Conservation (phyloP, 2,888 invertebrate species). For the Andrena fulva region DNA sequence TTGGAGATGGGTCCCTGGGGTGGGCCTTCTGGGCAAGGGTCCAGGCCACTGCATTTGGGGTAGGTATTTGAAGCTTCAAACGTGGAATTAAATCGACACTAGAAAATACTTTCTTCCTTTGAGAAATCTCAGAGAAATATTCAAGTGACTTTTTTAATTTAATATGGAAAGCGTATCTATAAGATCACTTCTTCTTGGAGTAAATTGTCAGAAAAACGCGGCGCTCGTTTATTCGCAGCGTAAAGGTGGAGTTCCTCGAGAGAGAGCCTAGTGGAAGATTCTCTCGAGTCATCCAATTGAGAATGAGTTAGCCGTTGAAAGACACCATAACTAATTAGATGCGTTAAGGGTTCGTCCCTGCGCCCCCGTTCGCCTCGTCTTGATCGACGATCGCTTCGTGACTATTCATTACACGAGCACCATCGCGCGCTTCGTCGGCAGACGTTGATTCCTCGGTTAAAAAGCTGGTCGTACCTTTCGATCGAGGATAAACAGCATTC, state of each 20-base stretch:
- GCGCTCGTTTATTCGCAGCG: neutral
- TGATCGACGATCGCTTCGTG: neutral
- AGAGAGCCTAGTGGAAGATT: neutral
- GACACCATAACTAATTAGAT: conserved; percentile 21
- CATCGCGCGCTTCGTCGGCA: neutral
- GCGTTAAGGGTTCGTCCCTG: conserved; percentile 9
- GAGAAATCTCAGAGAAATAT: too few species aligned
- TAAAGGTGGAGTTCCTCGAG: conserved; percentile 9
- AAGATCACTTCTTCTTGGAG: too few species aligned
- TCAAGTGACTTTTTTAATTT: too few species aligned
- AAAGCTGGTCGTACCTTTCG: neutral
- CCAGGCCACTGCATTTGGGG: too few species aligned
- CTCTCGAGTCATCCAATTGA: conserved; percentile 31
- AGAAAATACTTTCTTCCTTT: too few species aligned
- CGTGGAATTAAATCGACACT: too few species aligned
- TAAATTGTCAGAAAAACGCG: too few species aligned
- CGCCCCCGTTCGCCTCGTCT: neutral
- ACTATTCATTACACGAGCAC: neutral
- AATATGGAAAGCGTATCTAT: too few species aligned
- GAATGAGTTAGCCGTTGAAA: conserved; percentile 25
- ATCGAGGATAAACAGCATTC: neutral
- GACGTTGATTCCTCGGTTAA: neutral
- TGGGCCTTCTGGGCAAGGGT: too few species aligned
- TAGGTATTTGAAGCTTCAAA: too few species aligned
- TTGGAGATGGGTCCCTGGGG: too few species aligned